Conservation (phyloP, 2,888 invertebrate species). For the Mellilla xanthometata region DNA sequence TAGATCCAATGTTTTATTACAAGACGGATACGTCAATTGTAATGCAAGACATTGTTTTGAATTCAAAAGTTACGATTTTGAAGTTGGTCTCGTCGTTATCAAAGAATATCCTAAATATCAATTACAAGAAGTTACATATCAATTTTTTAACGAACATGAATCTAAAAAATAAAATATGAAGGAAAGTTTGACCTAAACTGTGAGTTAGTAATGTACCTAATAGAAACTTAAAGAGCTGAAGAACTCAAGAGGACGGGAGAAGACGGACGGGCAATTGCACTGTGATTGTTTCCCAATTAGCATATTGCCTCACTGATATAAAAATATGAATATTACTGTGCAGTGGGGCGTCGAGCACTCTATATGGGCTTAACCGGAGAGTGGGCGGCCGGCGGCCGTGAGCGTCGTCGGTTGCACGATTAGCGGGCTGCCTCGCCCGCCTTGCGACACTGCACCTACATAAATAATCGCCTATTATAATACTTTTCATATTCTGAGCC, state of each 20-base stretch:
- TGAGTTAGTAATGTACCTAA: no score
- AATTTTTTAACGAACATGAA: no score
- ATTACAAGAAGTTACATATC: no score
- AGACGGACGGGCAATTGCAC: background rate
- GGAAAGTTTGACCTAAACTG: no score
- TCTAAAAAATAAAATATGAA: no score
- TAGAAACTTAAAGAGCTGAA: background rate
- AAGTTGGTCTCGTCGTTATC: no score
- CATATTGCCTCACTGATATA: conserved; percentile 64
- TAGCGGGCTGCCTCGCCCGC: conserved; percentile 59
- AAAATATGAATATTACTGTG: conserved; percentile 74
- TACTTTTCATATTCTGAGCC: conserved; percentile 32
- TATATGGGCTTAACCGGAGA: conserved; percentile 76
- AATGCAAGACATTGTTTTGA: background rate
- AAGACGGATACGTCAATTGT: background rate
- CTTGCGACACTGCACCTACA: conserved; percentile 65
- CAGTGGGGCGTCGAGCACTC: conserved; percentile 64
- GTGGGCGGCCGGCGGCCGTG: conserved; percentile 79
- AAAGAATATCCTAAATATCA: no score
- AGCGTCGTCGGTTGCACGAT: conserved; percentile 65
- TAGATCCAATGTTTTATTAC: conserved; percentile 33
- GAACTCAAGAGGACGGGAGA: no score
- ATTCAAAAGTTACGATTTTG: no score
- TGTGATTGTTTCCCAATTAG: conserved; percentile 61
- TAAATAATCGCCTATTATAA: conserved; percentile 57